Conservation (phyloP, 2,888 invertebrate genomes). For the Ichneumoninae sp. region DNA sequence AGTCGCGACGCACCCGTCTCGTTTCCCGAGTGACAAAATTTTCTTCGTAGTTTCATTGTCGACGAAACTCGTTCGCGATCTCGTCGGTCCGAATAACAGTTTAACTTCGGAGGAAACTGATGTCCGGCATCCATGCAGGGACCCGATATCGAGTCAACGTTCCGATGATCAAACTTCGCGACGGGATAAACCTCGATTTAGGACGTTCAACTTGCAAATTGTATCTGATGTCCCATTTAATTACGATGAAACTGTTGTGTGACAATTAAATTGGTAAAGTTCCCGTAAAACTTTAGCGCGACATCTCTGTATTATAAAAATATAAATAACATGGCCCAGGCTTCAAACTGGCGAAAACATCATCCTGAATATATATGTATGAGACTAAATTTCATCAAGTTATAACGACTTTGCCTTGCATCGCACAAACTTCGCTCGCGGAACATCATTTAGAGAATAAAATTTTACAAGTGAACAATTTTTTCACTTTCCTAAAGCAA, state of each 20-base stretch:
- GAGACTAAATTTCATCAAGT: no score
- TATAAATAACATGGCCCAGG: no score
- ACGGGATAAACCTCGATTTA: slow-evolving; percentile 20
- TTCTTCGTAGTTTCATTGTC: background rate
- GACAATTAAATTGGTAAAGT: no score
- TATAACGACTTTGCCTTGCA: no score
- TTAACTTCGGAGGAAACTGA: slow-evolving; percentile 30
- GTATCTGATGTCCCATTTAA: background rate
- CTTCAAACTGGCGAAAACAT: no score
- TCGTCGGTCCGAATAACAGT: background rate
- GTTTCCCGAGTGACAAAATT: background rate
- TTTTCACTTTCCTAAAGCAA: no score
- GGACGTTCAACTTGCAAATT: slow-evolving; percentile 25
- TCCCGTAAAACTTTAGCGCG: no score
- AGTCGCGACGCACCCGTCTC: background rate
- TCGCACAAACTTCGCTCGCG: no score
- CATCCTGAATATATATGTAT: no score
- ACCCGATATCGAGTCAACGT: slow-evolving; percentile 10
- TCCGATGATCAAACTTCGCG: slow-evolving; percentile 27
- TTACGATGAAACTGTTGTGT: background rate
- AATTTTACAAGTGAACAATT: no score
- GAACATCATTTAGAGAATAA: no score
- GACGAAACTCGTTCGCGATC: background rate
- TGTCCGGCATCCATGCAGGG: background rate
- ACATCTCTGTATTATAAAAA: no score